These are phyloP conservation scores for Onchidella celtica DNA, from an alignment of 2,888 invertebrate species.

Conservation along the genomic window DNA sequence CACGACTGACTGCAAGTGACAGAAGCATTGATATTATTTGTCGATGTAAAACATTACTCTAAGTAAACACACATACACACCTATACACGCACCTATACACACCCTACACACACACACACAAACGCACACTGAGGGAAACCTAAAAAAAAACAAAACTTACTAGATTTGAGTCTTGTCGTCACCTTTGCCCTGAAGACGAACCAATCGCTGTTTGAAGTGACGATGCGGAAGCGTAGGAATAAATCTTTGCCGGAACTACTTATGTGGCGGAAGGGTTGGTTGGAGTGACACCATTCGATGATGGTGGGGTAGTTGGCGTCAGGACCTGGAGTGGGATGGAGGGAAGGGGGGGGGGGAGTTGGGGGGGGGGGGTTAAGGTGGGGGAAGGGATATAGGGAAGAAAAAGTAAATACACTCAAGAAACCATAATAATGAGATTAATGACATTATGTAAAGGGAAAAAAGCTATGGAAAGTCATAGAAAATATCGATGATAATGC, in stretches of 20 bases:
- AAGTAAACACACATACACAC: conserved; percentile 16
- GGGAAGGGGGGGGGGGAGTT: neutral
- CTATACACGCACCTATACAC: neutral
- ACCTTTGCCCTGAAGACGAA: conserved; percentile 41
- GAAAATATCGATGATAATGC: too few species aligned
- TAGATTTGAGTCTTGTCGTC: conserved; percentile 15
- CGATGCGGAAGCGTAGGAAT: conserved; percentile 47
- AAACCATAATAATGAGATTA: too few species aligned
- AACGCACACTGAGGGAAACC: too few species aligned
- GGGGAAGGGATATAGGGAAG: too few species aligned
- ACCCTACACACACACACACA: neutral
- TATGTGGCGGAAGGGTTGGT: conserved; percentile 46
- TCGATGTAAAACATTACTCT: too few species aligned
- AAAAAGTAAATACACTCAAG: too few species aligned
- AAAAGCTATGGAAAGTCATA: too few species aligned
- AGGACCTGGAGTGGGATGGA: conserved; percentile 26
- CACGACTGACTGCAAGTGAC: too few species aligned
- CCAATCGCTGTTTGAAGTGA: conserved; percentile 39
- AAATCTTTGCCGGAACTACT: conserved; percentile 34
- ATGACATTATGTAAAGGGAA: too few species aligned
- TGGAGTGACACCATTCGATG: conserved; percentile 47
- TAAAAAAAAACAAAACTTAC: conserved; percentile 5
- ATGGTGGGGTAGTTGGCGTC: conserved; percentile 7
- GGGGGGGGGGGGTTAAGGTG: neutral
- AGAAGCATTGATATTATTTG: too few species aligned